phyloP scores from a whole-genome alignment of 2,113 vertebrate genomes.

The cattle (Bos taurus) region ARS-UCD2.0 NC_037335.1:53544501-53545000 shows the following conservation, averaged over 20 bases:
- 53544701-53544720: slow-evolving; percentile 43
- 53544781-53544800: neutral
- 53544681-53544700: neutral
- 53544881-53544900: neutral
- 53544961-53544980: neutral
- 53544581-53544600: neutral
- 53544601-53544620: neutral
- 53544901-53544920: slow-evolving; percentile 16
- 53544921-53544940: neutral
- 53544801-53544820: neutral
- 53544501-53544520: neutral
- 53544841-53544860: slow-evolving; percentile 5
- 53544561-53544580: neutral
- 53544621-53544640: neutral
- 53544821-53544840: slow-evolving; percentile 20
- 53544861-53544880: neutral
- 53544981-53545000: neutral
- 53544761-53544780: neutral
- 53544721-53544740: slow-evolving; percentile 6
- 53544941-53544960: neutral
- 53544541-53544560: neutral
- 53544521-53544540: neutral
- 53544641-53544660: slow-evolving; percentile 17
- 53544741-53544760: slow-evolving; percentile 44
- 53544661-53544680: slow-evolving; percentile 28